A percentile compares a stretch with the other conserved stretches of the same genome.
Conservation (phyloP, 2,888 invertebrate species). For the Orthonychiurus folsomi region DNA sequence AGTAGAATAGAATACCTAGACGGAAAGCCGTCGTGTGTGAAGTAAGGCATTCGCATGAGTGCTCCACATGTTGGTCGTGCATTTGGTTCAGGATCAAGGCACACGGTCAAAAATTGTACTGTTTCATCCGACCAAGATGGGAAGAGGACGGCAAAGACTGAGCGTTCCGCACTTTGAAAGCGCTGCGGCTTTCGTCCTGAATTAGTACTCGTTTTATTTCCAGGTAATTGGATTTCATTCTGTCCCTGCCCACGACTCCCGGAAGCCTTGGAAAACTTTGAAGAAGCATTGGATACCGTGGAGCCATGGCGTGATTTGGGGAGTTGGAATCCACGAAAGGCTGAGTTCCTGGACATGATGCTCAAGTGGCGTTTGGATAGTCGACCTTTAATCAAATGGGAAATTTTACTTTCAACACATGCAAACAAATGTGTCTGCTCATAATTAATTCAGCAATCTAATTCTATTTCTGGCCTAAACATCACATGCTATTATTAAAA, state of each 20-base stretch:
- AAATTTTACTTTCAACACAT: background rate
- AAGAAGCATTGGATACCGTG: constrained; percentile 21
- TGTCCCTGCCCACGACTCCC: constrained; percentile 9
- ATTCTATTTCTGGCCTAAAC: background rate
- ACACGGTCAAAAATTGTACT: constrained; percentile 34
- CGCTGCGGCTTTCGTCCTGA: constrained; percentile 8
- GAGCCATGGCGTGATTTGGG: constrained; percentile 37
- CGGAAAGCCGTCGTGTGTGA: constrained; percentile 57
- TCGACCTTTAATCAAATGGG: constrained; percentile 26
- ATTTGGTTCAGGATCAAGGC: constrained; percentile 37
- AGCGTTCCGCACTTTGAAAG: constrained; percentile 13
- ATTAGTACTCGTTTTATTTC: constrained; percentile 15
- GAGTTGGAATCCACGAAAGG: constrained; percentile 38
- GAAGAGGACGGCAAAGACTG: constrained; percentile 38
- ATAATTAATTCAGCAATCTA: too few species aligned
- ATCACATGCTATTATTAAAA: background rate
- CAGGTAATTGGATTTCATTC: constrained; percentile 9
- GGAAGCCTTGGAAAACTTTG: constrained; percentile 17
- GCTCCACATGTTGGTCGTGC: constrained; percentile 53
- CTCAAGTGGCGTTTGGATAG: constrained; percentile 36
- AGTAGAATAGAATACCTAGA: constrained; percentile 14
- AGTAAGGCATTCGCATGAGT: constrained; percentile 58
- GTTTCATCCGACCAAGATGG: constrained; percentile 39
- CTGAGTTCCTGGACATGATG: constrained; percentile 39
- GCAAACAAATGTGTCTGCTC: background rate